phyloP scores from a whole-genome alignment of 2,888 invertebrate species.

The Tetragonula carbonaria region DNA sequence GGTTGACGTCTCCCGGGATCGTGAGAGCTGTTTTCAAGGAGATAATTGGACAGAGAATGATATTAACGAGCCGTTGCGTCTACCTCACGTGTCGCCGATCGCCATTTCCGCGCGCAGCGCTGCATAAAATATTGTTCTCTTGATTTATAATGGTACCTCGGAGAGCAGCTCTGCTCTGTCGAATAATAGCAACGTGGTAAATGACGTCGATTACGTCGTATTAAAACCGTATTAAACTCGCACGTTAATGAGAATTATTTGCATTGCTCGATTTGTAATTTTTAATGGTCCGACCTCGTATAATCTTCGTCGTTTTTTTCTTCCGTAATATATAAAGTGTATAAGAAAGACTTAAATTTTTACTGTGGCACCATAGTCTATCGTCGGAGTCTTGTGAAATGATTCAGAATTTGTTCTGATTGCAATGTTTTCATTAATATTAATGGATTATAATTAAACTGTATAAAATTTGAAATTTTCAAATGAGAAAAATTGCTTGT shows the following conservation, averaged over 20 bases:
- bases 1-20: not conserved
- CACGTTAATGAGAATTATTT: not conserved
- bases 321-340: too few relatives aligned
- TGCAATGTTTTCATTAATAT: too few relatives aligned
- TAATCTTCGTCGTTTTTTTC: too few relatives aligned
- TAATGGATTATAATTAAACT: too few relatives aligned
- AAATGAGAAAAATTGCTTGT: too few relatives aligned
- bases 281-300: too few relatives aligned
- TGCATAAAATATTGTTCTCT: not conserved
- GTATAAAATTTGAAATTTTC: too few relatives aligned
- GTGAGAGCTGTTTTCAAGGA: constrained; percentile 1
- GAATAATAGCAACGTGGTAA: not conserved
- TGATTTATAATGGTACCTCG: not conserved
- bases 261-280: too few relatives aligned
- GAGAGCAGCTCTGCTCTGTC: not conserved
- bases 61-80: not conserved
- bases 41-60: constrained; percentile 15
- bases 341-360: too few relatives aligned
- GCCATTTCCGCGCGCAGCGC: not conserved
- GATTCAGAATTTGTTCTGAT: too few relatives aligned
- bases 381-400: too few relatives aligned
- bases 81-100: not conserved
- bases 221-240: not conserved
- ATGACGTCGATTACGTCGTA: constrained; percentile 3
- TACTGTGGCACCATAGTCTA: too few relatives aligned